Base-by-base conservation (phyloP, 2,888 invertebrate species). In the Aspidiotus destructor region DNA sequence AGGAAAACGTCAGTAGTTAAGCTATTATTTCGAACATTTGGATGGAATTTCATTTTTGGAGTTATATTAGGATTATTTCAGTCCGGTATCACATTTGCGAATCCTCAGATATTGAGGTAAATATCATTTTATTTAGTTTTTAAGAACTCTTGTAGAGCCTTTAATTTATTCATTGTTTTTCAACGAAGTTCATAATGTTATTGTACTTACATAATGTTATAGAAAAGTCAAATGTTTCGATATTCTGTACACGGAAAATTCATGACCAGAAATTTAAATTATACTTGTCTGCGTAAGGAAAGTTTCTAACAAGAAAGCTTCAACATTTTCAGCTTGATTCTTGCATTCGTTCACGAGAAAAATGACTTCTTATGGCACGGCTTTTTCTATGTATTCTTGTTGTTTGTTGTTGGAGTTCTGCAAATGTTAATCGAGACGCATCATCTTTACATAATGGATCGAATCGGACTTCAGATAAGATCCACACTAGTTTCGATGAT, bases 51-150 rank as follows among this genome's bases (percentile, higher is more conserved):
- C 76, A 71, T 94, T 1, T 86, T 92, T 74, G 94, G 95, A n/a
- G 82, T 91, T 0, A 77, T 86, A 64, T 81, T 94, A 72, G 96
- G 96, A 78, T 77, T 95, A 0, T 75, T 86, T 53, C 89, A 91
- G 75, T 95, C 95, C 78, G 72, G 87, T 15, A 78, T 97, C 68
- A 89, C 89, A 72, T 98, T 98, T 78, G 83, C 89, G 55, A 92
- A 91, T 74, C 98, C 98, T 0, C 87, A 92, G 78, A 81, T 98
- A 74, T 82, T 95, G 71, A 86, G 84, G 93, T 92, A 80, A 84
- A 28, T 28, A 28, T 28, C 1, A 3, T 28, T 28, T 28, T 28
- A 1, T 28, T 28, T 28, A 28, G 28, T 28, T 28, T 28, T 28
- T 28, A n/a, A n/a, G n/a, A n/a, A n/a, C n/a, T n/a, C n/a, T n/a